Conservation (phyloP, 2,113 vertebrate genomes). For the Coturnix japonica region DNA sequence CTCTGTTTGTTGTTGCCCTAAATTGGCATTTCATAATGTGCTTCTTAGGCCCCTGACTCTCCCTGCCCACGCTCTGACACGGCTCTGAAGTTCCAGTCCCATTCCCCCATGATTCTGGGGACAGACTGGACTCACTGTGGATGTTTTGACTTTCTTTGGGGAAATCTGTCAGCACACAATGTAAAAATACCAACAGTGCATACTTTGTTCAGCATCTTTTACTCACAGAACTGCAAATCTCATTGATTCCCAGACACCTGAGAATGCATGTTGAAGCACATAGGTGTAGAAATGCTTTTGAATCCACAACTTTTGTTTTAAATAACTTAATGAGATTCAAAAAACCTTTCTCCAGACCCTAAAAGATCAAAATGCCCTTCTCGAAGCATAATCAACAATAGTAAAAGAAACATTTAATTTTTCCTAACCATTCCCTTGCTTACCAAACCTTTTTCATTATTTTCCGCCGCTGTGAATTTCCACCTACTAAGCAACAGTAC, state of each 20-base stretch:
- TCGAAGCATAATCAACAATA: neutral
- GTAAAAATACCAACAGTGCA: neutral
- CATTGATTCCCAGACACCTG: neutral
- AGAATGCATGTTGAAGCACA: neutral
- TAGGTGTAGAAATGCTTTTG: neutral
- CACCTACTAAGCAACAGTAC: neutral
- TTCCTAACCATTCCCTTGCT: neutral
- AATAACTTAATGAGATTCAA: constrained; percentile 1
- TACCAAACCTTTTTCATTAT: neutral
- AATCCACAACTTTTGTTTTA: neutral
- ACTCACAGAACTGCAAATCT: neutral
- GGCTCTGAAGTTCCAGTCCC: neutral
- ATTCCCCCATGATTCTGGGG: constrained; percentile 2
- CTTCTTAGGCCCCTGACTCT: neutral
- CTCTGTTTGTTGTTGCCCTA: constrained; percentile 27
- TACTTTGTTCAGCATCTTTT: neutral
- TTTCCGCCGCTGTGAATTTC: neutral
- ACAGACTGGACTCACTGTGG: neutral
- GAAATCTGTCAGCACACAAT: neutral
- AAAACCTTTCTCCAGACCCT: neutral
- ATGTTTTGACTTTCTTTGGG: neutral
- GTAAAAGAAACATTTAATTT: neutral
- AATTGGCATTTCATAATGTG: neutral
- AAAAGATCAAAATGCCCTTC: neutral
- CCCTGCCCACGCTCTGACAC: neutral